Evolutionary conservation across 2,888 invertebrate genomes (phyloP).

Genomic region (Scaeva pyrastri): DNA sequence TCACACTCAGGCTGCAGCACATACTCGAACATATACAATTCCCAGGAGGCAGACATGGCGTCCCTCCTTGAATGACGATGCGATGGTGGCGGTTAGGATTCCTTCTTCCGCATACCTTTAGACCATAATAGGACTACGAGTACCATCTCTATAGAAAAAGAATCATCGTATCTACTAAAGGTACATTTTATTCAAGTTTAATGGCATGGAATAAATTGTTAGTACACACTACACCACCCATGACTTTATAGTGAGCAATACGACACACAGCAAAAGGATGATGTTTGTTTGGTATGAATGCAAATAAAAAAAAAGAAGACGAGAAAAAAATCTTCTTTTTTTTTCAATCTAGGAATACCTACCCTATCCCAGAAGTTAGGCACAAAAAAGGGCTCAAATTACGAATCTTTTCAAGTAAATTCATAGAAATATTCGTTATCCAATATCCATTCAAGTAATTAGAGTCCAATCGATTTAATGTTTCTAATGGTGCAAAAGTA

Average conservation of each 20-base stretch:
- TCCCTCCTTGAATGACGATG: slow-evolving; percentile 5
- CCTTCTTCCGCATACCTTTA: slow-evolving; percentile 20
- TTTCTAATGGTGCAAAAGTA: slow-evolving; percentile 51
- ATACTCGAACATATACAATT: not conserved
- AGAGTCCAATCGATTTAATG: slow-evolving; percentile 69
- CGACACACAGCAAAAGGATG: slow-evolving; percentile 13
- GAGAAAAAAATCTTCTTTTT: slow-evolving; percentile 14
- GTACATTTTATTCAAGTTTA: slow-evolving; percentile 56
- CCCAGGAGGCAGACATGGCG: slow-evolving; percentile 1
- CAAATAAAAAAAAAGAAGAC: slow-evolving; percentile 45
- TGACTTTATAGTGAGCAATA: slow-evolving; percentile 49
- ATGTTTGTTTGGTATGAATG: slow-evolving; percentile 41
- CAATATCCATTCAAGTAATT: slow-evolving; percentile 70
- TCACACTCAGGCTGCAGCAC: slow-evolving; percentile 25
- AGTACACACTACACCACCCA: slow-evolving; percentile 60
- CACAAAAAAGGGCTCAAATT: slow-evolving; percentile 50
- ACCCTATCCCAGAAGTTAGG: not conserved
- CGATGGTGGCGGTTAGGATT: not conserved
- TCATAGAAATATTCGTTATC: slow-evolving; percentile 60
- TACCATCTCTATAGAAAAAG: not conserved
- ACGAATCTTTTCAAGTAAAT: slow-evolving; percentile 9
- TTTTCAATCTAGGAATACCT: not conserved
- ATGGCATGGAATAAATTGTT: slow-evolving; percentile 71
- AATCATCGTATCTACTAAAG: not conserved
- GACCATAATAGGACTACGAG: slow-evolving; percentile 1